These are phyloP conservation scores for Cinara cedri DNA, from an alignment of 2,888 invertebrate genomes.

Conservation along the genomic window DNA sequence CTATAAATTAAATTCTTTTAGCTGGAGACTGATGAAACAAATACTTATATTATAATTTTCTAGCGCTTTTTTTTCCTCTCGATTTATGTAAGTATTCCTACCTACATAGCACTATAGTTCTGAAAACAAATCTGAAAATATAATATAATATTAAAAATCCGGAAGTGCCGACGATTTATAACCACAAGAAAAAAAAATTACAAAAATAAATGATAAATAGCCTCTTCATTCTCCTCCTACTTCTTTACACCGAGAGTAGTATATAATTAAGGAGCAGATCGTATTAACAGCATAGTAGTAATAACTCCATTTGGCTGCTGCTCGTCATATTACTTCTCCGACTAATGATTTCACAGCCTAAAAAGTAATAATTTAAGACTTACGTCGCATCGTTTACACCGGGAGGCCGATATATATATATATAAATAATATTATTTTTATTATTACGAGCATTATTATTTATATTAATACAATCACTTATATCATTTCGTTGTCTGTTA, in stretches of 20 bases:
- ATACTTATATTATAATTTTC: constrained; percentile 15
- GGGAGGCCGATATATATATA: neutral
- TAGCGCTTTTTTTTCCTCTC: neutral
- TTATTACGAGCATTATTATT: constrained; percentile 7
- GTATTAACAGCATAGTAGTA: constrained; percentile 29
- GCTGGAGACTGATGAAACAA: too few species aligned
- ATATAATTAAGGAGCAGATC: constrained; percentile 15
- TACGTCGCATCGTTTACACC: neutral
- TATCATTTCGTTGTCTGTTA: neutral
- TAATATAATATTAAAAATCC: neutral
- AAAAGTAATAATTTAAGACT: constrained; percentile 4
- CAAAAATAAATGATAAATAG: constrained; percentile 15
- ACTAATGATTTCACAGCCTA: constrained; percentile 18
- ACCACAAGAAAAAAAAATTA: neutral
- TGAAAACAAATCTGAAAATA: constrained; percentile 7
- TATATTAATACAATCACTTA: neutral
- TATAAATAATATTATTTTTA: neutral
- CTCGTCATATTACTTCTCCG: constrained; percentile 17
- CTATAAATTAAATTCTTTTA: too few species aligned
- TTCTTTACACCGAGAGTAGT: neutral
- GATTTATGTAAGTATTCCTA: neutral
- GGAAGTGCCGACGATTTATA: constrained; percentile 39
- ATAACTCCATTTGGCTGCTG: constrained; percentile 38
- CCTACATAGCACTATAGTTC: neutral
- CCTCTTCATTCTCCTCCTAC: neutral